These are phyloP conservation scores for Lasioglossum oenotherae DNA, from an alignment of 2,888 invertebrate species.

Conservation along the genomic window DNA sequence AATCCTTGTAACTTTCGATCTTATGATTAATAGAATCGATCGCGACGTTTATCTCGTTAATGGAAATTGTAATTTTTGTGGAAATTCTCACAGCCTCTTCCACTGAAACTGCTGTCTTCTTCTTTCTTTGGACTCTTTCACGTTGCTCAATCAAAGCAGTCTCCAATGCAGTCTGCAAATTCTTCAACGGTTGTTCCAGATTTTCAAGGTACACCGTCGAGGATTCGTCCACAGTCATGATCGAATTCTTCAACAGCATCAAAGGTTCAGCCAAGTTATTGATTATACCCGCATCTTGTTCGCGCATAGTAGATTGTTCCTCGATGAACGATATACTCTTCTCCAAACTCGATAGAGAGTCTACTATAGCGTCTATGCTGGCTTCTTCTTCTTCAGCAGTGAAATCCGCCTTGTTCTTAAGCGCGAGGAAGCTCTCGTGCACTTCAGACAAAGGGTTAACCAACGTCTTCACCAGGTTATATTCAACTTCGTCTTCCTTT, in stretches of 20 bases:
- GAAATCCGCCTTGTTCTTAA: slow-evolving; percentile 43
- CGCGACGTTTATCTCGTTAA: slow-evolving; percentile 55
- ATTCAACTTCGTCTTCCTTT: slow-evolving; percentile 31
- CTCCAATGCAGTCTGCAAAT: slow-evolving; percentile 59
- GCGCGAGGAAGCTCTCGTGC: slow-evolving; percentile 57
- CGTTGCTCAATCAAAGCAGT: slow-evolving; percentile 22
- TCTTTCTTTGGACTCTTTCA: not conserved
- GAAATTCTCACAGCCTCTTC: slow-evolving; percentile 44
- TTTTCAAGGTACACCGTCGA: slow-evolving; percentile 62
- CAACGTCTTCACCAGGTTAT: slow-evolving; percentile 57
- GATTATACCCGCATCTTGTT: slow-evolving; percentile 10
- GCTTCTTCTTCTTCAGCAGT: slow-evolving; percentile 57
- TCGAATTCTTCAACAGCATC: slow-evolving; percentile 61
- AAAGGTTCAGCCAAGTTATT: slow-evolving; percentile 56
- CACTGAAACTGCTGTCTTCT: slow-evolving; percentile 14
- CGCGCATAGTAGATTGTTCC: slow-evolving; percentile 52
- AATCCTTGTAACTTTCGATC: slow-evolving; percentile 55
- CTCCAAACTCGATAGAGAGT: slow-evolving; percentile 72
- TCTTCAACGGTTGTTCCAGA: slow-evolving; percentile 60
- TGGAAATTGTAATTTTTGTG: slow-evolving; percentile 35
- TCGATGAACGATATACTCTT: slow-evolving; percentile 71
- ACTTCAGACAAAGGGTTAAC: slow-evolving; percentile 60
- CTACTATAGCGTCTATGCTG: slow-evolving; percentile 68
- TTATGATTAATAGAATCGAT: slow-evolving; percentile 59
- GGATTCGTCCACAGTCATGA: slow-evolving; percentile 65